Conservation (phyloP, 2,888 invertebrate species). For the Halictus quadricinctus region DNA sequence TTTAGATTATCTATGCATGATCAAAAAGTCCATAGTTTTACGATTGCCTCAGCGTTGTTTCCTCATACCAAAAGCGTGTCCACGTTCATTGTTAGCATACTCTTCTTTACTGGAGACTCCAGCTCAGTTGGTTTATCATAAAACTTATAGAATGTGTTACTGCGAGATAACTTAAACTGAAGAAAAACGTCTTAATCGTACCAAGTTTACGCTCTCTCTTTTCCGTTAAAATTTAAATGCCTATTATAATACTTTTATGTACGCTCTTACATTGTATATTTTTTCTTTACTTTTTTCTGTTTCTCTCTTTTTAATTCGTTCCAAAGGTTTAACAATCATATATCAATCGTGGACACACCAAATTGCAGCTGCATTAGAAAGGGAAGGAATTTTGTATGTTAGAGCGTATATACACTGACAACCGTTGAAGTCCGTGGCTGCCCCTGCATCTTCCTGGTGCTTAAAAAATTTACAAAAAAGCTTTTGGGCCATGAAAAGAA, state of each 20-base stretch:
- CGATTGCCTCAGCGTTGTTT: slow-evolving; percentile 82
- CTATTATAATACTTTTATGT: slow-evolving; percentile 50
- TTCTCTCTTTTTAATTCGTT: slow-evolving; percentile 23
- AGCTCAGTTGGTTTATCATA: slow-evolving; percentile 55
- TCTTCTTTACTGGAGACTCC: slow-evolving; percentile 73
- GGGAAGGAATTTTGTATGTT: slow-evolving; percentile 70
- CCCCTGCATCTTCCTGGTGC: slow-evolving; percentile 75
- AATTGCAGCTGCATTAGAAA: slow-evolving; percentile 77
- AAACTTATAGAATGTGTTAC: slow-evolving; percentile 43
- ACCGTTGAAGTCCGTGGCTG: slow-evolving; percentile 74
- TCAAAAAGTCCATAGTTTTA: slow-evolving; percentile 83
- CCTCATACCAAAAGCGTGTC: slow-evolving; percentile 79
- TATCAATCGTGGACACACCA: slow-evolving; percentile 75
- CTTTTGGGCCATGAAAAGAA: slow-evolving; percentile 81
- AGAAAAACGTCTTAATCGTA: slow-evolving; percentile 65
- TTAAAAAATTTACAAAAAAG: slow-evolving; percentile 74
- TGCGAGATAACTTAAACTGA: slow-evolving; percentile 60
- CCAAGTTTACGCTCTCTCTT: slow-evolving; percentile 76
- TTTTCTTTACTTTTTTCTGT: slow-evolving; percentile 6
- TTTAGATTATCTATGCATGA: slow-evolving; percentile 77
- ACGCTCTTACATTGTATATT: slow-evolving; percentile 53
- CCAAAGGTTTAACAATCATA: slow-evolving; percentile 45
- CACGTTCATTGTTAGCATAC: slow-evolving; percentile 68
- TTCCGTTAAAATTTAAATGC: slow-evolving; percentile 61
- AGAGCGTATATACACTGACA: slow-evolving; percentile 74